These are phyloP conservation scores for Axis porcinus DNA, from an alignment of 2,113 vertebrate genomes.

Conservation along the genomic window DNA sequence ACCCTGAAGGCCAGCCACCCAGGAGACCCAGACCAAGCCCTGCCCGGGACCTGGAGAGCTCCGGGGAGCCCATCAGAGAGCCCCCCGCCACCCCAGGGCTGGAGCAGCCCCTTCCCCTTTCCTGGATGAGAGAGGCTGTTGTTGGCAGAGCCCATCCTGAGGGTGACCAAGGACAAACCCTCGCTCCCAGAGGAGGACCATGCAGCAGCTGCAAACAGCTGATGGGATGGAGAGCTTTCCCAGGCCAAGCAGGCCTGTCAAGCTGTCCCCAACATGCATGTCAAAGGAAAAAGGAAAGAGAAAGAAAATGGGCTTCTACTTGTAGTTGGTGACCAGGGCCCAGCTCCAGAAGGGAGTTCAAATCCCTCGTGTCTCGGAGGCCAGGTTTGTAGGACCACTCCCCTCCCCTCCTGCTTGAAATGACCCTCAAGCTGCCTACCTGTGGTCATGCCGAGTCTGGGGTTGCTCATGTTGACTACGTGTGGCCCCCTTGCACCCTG, in stretches of 20 bases:
- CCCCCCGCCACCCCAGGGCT: fast-evolving
- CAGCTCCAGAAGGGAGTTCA: not conserved
- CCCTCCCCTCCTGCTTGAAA: not conserved
- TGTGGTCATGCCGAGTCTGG: not conserved
- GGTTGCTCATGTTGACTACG: not conserved
- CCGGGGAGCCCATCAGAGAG: fast-evolving
- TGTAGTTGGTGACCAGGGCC: not conserved
- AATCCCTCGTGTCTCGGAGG: not conserved
- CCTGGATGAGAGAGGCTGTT: not conserved
- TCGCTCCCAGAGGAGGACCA: not conserved
- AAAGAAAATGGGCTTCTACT: not conserved
- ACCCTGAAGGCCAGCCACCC: not conserved
- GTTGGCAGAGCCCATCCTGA: not conserved
- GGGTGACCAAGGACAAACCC: not conserved
- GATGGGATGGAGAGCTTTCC: not conserved
- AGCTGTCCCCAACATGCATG: fast-evolving
- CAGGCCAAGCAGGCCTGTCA: too few relatives aligned
- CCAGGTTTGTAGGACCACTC: not conserved
- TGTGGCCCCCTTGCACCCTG: not conserved
- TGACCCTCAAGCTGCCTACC: not conserved
- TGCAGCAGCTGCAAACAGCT: not conserved
- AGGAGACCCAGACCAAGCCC: not conserved
- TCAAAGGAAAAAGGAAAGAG: not conserved
- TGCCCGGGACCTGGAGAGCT: not conserved
- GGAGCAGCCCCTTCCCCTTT: not conserved